Percentiles rank a stretch among this genome's conserved stretches.
Evolutionary conservation across 2,113 vertebrate genomes (phyloP).

Genomic region (Bolborhynchus lineola): DNA sequence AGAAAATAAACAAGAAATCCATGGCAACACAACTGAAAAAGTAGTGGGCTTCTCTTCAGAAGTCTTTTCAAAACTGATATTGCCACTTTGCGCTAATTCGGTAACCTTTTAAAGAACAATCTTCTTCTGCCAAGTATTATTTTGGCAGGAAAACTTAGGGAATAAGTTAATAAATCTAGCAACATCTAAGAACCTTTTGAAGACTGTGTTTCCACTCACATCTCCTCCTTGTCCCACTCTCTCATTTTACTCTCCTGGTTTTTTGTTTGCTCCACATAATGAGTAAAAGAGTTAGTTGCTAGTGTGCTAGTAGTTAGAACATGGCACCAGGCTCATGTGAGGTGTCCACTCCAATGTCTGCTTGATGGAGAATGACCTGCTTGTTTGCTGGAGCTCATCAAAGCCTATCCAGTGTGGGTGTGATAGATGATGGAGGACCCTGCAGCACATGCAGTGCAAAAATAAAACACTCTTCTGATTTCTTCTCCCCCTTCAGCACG

Average conservation of each 20-base stretch:
- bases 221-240: neutral
- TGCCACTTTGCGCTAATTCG: neutral
- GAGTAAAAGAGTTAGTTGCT: neutral
- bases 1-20: neutral
- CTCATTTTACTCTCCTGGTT: neutral
- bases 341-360: rapidly evolving
- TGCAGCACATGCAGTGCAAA: rapidly evolving
- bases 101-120: neutral
- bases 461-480: rapidly evolving
- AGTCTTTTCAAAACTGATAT: neutral
- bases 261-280: neutral
- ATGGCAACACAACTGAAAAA: neutral
- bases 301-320: neutral
- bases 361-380: neutral
- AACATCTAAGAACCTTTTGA: slow-evolving; percentile 14
- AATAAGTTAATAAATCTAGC: neutral
- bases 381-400: neutral
- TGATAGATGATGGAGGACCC: neutral
- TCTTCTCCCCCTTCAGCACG: neutral
- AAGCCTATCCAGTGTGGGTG: rapidly evolving
- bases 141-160: neutral
- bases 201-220: neutral
- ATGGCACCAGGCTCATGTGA: neutral
- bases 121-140: neutral
- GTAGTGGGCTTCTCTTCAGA: neutral